Evolutionary conservation across 1,140 invertebrate genomes (phyloP).

Genomic region (Bombus sylvicola): DNA sequence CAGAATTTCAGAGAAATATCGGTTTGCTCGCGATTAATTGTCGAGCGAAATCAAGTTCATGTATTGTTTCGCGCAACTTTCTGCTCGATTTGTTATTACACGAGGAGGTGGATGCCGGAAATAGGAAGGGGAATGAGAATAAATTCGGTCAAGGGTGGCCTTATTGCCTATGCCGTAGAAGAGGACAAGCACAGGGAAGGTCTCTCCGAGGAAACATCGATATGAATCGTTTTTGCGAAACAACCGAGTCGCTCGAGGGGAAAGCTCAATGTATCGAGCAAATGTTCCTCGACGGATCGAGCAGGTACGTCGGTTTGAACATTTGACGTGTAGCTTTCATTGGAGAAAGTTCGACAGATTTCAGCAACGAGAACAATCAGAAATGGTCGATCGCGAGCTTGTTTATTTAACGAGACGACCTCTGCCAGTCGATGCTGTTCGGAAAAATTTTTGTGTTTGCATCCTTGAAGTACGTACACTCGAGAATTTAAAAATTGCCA

Average conservation of each 20-base stretch:
- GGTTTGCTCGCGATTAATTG: not conserved
- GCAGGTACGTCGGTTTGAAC: not conserved
- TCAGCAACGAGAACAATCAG: not conserved
- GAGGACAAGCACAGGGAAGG: not conserved
- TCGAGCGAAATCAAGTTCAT: no score
- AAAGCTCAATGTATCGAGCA: no score
- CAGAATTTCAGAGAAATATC: no score
- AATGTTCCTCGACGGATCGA: not conserved
- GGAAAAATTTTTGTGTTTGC: not conserved
- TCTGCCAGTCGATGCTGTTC: not conserved
- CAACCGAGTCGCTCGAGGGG: not conserved
- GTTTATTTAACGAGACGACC: not conserved
- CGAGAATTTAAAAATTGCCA: no score
- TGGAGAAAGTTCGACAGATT: not conserved
- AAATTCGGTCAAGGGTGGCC: slow-evolving; percentile 46
- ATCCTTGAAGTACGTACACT: no score
- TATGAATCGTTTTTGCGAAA: slow-evolving; percentile 17
- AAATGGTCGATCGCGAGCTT: not conserved
- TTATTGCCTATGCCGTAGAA: slow-evolving; percentile 9
- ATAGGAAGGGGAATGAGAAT: not conserved
- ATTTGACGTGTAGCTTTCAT: not conserved
- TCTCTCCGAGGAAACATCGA: slow-evolving; percentile 40
- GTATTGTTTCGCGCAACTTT: no score
- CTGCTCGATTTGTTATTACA: slow-evolving; percentile 26
- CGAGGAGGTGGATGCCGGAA: no score